Evolutionary conservation across 2,113 vertebrate genomes (phyloP).

Genomic region (Oxyura jamaicensis): DNA sequence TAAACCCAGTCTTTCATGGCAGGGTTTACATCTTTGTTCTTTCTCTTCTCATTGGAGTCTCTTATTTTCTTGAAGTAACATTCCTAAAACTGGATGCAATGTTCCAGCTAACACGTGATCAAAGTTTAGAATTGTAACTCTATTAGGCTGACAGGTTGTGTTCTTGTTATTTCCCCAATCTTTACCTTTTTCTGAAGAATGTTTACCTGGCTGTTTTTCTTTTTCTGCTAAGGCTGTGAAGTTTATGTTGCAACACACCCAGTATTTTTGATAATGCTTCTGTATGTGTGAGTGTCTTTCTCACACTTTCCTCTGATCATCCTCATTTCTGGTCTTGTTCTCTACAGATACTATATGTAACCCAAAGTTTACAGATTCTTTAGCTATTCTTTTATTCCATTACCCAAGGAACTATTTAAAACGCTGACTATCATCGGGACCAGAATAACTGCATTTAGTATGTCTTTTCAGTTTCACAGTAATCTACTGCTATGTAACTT

Average conservation of each 20-base stretch:
- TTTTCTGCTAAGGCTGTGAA: background rate
- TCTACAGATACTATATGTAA: background rate
- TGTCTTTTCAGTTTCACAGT: background rate
- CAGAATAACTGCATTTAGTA: background rate
- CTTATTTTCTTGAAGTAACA: background rate
- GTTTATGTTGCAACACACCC: background rate
- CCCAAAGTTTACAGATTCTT: background rate
- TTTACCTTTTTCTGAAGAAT: background rate
- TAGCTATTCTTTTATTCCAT: background rate
- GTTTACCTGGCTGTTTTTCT: background rate
- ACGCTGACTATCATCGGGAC: background rate
- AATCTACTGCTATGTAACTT: background rate
- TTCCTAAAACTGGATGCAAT: background rate
- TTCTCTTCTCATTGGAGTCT: background rate
- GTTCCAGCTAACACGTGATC: background rate
- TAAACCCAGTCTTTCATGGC: background rate
- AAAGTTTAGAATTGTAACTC: background rate
- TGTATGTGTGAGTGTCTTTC: background rate
- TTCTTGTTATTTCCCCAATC: background rate
- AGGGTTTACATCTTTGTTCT: background rate
- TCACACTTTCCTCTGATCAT: background rate
- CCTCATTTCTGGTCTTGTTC: background rate
- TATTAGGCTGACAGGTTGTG: background rate
- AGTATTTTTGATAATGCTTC: background rate
- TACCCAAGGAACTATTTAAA: background rate